phyloP scores from a whole-genome alignment of 2,888 invertebrate species.

The Aspidiotus destructor region DNA sequence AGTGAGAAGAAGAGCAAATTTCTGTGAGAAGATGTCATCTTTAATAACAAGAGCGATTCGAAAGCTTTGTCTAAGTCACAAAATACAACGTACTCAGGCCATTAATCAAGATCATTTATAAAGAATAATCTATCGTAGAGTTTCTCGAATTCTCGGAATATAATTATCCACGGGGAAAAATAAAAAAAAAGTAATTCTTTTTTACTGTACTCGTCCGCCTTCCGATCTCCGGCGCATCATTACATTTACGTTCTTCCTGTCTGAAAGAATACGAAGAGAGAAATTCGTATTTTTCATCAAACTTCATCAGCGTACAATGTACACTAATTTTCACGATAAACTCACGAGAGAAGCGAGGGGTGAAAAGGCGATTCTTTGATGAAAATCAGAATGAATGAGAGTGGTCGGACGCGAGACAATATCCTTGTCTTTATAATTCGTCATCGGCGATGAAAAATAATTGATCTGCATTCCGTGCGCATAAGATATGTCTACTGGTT shows the following conservation, averaged over 20 bases:
- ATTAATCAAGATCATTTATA: not conserved
- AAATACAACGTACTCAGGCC: not conserved
- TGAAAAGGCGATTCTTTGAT: not conserved
- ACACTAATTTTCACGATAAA: not conserved
- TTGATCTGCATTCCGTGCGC: constrained; percentile 30
- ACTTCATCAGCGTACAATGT: not conserved
- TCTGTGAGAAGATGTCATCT: not conserved
- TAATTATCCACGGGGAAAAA: not conserved
- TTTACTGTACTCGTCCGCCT: not conserved
- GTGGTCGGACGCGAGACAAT: not conserved
- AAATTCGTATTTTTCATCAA: not conserved
- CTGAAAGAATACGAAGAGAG: not conserved
- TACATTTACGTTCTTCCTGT: not conserved
- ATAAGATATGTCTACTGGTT: constrained; percentile 27
- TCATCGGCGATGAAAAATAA: constrained; percentile 28
- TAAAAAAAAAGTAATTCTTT: not conserved
- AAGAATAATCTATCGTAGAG: not conserved
- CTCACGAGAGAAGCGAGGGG: not conserved
- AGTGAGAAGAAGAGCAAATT: not conserved
- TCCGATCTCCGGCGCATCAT: not conserved
- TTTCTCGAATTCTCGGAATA: not conserved
- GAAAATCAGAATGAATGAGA: too few species aligned
- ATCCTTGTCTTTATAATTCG: constrained; percentile 17
- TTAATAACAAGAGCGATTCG: not conserved
- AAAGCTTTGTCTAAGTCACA: not conserved